Conservation (phyloP, 1,140 invertebrate genomes). For the Aleiodes sp. region DNA sequence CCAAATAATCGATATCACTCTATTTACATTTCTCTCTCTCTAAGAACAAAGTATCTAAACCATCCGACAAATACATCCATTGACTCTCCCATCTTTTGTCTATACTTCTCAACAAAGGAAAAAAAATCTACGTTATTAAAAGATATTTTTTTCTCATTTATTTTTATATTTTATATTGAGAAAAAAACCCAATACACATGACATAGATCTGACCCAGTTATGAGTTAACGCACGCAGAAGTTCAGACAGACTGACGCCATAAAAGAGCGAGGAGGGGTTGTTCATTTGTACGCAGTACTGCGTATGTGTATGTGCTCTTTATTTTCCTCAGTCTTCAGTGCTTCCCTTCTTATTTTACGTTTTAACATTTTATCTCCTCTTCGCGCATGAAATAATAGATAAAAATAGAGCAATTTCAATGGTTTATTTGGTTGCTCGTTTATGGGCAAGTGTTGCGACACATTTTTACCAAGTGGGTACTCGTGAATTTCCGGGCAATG, state of each 20-base stretch:
- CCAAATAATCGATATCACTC: too few species aligned
- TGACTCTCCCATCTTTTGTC: not conserved
- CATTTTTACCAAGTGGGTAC: too few species aligned
- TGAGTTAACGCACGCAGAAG: not conserved
- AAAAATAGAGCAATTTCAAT: too few species aligned
- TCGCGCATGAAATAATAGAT: too few species aligned
- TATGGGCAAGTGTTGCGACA: too few species aligned
- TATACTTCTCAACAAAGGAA: not conserved
- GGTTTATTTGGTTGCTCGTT: too few species aligned
- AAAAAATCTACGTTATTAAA: not conserved
- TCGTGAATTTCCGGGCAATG: not conserved
- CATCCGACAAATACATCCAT: too few species aligned
- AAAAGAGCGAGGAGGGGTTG: not conserved
- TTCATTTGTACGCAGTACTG: not conserved
- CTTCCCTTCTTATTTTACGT: too few species aligned
- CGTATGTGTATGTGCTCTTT: not conserved
- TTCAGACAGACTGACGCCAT: conserved; percentile 16
- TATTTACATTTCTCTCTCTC: too few species aligned
- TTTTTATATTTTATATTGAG: not conserved
- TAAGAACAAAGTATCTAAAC: too few species aligned
- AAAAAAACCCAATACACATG: too few species aligned
- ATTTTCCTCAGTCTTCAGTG: not conserved
- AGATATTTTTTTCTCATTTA: conserved; percentile 13
- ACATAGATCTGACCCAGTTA: conserved; percentile 16
- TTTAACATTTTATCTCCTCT: too few species aligned